phyloP scores from a whole-genome alignment of 1,140 invertebrate species.

The Calycopis cecrops region DNA sequence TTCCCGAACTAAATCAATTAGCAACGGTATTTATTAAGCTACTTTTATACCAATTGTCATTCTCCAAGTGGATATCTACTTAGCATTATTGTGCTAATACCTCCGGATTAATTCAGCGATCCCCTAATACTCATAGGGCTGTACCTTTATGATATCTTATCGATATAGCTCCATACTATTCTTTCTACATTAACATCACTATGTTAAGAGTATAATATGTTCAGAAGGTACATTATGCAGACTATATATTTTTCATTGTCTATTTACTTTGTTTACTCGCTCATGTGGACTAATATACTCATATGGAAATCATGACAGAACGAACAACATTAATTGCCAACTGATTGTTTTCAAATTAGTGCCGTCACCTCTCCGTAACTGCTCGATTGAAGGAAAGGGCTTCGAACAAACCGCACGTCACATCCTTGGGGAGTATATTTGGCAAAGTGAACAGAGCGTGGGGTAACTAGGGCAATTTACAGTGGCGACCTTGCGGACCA shows the following conservation, averaged over 20 bases:
- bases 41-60: constrained; percentile 5
- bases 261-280: too few species aligned
- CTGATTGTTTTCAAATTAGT: constrained; percentile 4
- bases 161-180: not conserved
- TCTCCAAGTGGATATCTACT: not conserved
- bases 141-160: not conserved
- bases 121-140: not conserved
- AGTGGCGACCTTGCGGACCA: not conserved
- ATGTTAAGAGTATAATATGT: too few species aligned
- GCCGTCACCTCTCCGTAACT: not conserved
- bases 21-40: constrained; percentile 4
- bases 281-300: too few species aligned
- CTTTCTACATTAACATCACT: too few species aligned
- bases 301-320: too few species aligned
- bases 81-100: constrained; percentile 8
- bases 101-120: constrained; percentile 5
- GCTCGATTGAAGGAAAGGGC: not conserved
- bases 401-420: constrained; percentile 7
- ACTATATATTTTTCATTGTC: too few species aligned
- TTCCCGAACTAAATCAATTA: constrained; percentile 7
- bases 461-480: not conserved
- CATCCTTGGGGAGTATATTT: constrained; percentile 10
- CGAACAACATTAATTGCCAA: not conserved
- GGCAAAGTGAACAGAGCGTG: not conserved
- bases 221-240: too few species aligned